Evolutionary conservation across 2,888 invertebrate genomes (phyloP), one percentile per base, ranked within the genome.

Genomic region (Thysanoteuthis rhombus): DNA sequence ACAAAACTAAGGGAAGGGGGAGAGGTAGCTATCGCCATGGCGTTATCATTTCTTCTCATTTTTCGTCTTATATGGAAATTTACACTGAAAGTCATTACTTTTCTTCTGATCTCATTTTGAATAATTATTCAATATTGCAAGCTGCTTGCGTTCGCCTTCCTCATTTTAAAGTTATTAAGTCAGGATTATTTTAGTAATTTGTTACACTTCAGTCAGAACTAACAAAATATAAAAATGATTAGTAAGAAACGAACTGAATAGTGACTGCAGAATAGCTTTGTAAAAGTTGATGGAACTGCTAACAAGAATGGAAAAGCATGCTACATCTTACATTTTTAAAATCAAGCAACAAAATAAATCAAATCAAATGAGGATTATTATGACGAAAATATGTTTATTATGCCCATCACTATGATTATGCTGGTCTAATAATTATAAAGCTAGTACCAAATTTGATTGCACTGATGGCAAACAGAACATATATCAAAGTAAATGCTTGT

Each of bases 101-200:
- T 75, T 75, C 36, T 75, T 75, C 12, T n/a, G 12, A 75, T 75
- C 12, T 75, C 36, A 75, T 75, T 75, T 75, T n/a, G 36, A 75
- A n/a, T 75, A 75, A 75, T 75, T 75, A 75, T 75, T 75, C 36
- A 16, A 36, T 36, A 36, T 75, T 75, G 8, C 75, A n/a, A 10
- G n/a, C 12, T 75, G 75, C 4, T 75, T n/a, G 3, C 75, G n/a
- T 75, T 75, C 19, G 16, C 0, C n/a, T 10, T 12, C 36, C n/a
- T 1, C 25, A 22, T n/a, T n/a, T n/a, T n/a, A 45, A 45, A 58
- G 58, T 58, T 58, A 75, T 75, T 12, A 12, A 1, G n/a, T 75
- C 75, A n/a, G 75, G n/a, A 75, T 75, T 75, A n/a, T n/a, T n/a
- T 75, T n/a, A n/a, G n/a, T 75, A 75, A 75, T 75, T 75, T 75